Evolutionary conservation across 2,888 invertebrate species (phyloP), one percentile per base, ranked within the genome.

Genomic region (Thymelicus sylvestris): DNA sequence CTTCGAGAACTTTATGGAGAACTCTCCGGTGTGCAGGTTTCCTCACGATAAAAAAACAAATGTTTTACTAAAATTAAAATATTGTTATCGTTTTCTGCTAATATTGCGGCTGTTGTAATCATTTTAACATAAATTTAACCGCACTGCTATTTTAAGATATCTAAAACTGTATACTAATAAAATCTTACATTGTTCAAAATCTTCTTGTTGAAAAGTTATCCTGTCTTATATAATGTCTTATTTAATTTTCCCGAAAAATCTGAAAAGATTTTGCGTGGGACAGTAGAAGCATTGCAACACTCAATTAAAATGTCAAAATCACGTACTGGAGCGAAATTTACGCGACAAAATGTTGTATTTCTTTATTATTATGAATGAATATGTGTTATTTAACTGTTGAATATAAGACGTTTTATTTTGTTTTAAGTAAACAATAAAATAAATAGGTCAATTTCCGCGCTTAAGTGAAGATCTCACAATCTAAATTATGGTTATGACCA

Each of bases 301-400:
- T 39, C 64, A 7, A 59, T 72, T 64, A 66, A 85, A 86, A 89
- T 76, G 92, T 92, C 93, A 91, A 88, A 87, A 83, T 77, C 80
- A 79, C 78, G 81, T 87, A 89, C 84, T 85, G 87, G 88, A 89
- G 90, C 90, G 89, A 92, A 89, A 90, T 86, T 82, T 85, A 82
- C 84, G 83, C 80, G 78, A 81, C 77, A 79, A 74, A 80, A 80
- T 81, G 78, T 74, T 79, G 77, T 80, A 84, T 86, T 87, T 87
- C 74, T 78, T 78, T 74, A 78, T 75, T 84, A 87, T 92, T 83
- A 91, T 92, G 92, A 92, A 92, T 92, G 91, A 91, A 92, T 90
- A 83, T 78, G 81, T 78, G 75, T 73, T 74, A 65, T 74, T 79
- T 80, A 83, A 73, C 78, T 80, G 78, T 72, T 79, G 77, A 82